These are phyloP conservation scores for Cavia aperea DNA, from an alignment of 2,113 vertebrate species.

Conservation along the genomic window DNA sequence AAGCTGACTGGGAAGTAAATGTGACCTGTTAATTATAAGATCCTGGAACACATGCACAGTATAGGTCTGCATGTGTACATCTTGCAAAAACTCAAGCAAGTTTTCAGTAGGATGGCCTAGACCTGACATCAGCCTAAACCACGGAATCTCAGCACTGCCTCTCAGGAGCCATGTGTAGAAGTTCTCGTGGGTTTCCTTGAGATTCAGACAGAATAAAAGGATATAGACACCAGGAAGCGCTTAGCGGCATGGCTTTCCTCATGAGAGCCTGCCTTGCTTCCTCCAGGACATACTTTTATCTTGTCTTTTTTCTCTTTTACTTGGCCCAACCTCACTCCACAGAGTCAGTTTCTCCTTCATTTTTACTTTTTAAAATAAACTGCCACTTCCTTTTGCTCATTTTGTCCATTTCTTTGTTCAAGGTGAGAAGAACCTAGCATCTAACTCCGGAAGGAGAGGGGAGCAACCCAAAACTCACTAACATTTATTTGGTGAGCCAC, in stretches of 20 bases:
- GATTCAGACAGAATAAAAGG: not conserved
- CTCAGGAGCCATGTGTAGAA: not conserved
- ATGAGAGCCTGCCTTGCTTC: not conserved
- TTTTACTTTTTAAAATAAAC: not conserved
- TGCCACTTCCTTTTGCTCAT: not conserved
- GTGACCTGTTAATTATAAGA: not conserved
- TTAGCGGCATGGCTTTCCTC: not conserved
- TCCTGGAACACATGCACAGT: not conserved
- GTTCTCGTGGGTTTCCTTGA: not conserved
- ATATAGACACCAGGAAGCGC: not conserved
- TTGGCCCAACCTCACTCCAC: not conserved
- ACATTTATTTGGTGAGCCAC: not conserved
- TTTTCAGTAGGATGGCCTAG: not conserved
- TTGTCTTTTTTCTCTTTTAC: not conserved
- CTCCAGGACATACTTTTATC: not conserved
- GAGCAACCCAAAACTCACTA: not conserved
- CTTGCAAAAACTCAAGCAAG: not conserved
- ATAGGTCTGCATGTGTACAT: not conserved
- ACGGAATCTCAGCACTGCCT: not conserved
- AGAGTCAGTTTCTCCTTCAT: not conserved
- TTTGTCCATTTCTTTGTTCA: not conserved
- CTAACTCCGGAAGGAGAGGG: not conserved
- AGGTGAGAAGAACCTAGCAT: not conserved
- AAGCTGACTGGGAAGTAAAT: not conserved
- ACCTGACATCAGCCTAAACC: not conserved